phyloP scores from a whole-genome alignment of 2,888 invertebrate genomes.

The Cataglyphis altisquamis region DNA sequence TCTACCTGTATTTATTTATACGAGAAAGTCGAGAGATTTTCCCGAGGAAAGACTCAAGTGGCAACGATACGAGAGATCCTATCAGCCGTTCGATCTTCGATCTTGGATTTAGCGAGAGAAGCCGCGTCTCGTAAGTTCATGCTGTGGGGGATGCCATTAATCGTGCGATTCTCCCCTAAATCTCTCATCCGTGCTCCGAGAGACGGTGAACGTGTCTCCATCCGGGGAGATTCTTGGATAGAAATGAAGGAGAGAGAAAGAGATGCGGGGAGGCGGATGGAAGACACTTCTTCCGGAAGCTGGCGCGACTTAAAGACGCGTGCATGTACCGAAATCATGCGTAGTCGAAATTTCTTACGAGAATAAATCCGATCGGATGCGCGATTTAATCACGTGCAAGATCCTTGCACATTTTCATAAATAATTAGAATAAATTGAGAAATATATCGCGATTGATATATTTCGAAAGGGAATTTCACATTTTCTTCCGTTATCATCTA shows the following conservation, averaged over 20 bases:
- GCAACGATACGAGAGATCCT: slow-evolving; percentile 51
- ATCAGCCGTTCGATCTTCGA: slow-evolving; percentile 70
- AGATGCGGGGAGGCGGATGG: slow-evolving; percentile 63
- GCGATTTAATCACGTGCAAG: not conserved
- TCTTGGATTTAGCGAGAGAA: slow-evolving; percentile 65
- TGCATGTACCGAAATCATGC: slow-evolving; percentile 59
- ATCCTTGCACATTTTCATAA: not conserved
- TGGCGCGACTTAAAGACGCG: slow-evolving; percentile 83
- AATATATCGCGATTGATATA: not conserved
- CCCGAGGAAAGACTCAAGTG: slow-evolving; percentile 14
- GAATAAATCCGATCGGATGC: not conserved
- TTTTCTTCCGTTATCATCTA: not conserved
- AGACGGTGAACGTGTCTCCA: slow-evolving; percentile 72
- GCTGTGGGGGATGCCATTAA: slow-evolving; percentile 76
- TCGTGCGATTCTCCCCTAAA: slow-evolving; percentile 80
- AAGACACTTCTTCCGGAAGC: slow-evolving; percentile 80
- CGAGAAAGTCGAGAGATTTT: not conserved
- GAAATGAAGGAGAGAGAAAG: slow-evolving; percentile 54
- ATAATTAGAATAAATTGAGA: not conserved
- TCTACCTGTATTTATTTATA: slow-evolving; percentile 9
- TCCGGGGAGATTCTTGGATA: slow-evolving; percentile 65
- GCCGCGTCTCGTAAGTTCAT: slow-evolving; percentile 66
- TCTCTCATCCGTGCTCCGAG: slow-evolving; percentile 74
- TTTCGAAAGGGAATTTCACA: not conserved
- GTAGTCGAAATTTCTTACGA: slow-evolving; percentile 9